phyloP scores from a whole-genome alignment of 1,140 invertebrate genomes.

The Monomorium pharaonis region DNA sequence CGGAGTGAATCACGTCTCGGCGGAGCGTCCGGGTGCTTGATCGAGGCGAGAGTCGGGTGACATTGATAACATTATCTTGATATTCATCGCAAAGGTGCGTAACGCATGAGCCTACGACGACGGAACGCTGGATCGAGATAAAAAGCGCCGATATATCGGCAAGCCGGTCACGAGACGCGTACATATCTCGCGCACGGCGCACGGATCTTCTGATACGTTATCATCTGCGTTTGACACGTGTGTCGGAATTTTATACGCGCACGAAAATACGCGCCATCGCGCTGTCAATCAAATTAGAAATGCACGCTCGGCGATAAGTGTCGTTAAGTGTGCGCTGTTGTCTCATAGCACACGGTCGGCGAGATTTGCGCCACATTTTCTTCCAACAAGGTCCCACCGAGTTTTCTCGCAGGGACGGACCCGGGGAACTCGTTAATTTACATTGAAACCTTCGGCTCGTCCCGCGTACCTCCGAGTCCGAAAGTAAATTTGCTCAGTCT shows the following conservation, averaged over 20 bases:
- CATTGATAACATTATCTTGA: conserved; percentile 58
- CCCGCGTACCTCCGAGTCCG: conserved; percentile 29
- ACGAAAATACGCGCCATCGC: neutral
- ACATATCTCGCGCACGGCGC: neutral
- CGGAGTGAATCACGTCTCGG: conserved; percentile 35
- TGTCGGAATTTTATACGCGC: neutral
- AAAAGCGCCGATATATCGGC: conserved; percentile 52
- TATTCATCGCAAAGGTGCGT: conserved; percentile 67
- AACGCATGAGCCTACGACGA: conserved; percentile 64
- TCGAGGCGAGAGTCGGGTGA: conserved; percentile 25
- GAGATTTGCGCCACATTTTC: neutral
- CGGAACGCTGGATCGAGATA: conserved; percentile 69
- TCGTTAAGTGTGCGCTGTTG: neutral
- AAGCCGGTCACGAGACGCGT: conserved; percentile 36
- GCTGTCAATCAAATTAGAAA: neutral
- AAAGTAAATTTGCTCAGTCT: conserved; percentile 76
- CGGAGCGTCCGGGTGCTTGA: conserved; percentile 8
- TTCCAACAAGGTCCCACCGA: neutral
- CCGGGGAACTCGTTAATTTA: conserved; percentile 68
- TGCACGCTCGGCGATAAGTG: neutral
- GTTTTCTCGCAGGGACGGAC: neutral
- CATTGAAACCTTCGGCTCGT: conserved; percentile 50
- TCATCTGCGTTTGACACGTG: neutral
- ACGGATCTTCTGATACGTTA: conserved; percentile 34
- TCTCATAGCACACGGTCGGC: neutral